Base-by-base conservation (phyloP, 37 sponge, comb jelly and placozoan species). In the Mnemiopsis leidyi region DNA sequence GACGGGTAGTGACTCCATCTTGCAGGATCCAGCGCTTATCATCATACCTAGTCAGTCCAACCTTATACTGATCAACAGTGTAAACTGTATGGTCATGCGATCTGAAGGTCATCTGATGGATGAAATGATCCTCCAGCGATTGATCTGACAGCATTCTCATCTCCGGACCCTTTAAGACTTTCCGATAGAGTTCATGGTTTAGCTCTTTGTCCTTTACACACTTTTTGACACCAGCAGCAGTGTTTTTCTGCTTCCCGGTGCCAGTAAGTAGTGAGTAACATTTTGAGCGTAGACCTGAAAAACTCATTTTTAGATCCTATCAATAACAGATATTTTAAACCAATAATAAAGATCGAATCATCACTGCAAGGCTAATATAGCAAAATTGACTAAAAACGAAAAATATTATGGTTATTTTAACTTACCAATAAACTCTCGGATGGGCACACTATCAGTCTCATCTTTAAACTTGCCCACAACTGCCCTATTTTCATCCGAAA, bases 401-500 rank as follows among this genome's bases (percentile, higher is more conserved):
- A n/a, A n/a, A n/a, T n/a, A n/a, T n/a, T n/a, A n/a, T n/a, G n/a
- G n/a, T n/a, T n/a, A n/a, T n/a, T n/a, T n/a, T n/a, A 48, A 48
- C 61, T 48, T 18, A 38, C 90, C 90, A 5, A 85, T 37, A 85
- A 85, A 85, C 35, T 85, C 90, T 85, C 1, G 0, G 13, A 85
- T 85, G 40, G 25, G 13, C 61, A 36, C 0, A 23, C 90, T 61
- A 1, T 85, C 30, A 40, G 90, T 29, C 61, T 85, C 90, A 40
- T 85, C 90, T 29, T 85, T 85, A 29, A 85, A 85, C 30, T 85
- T 85, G 30, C 90, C 90, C n/a, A 85, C 48, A n/a, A 85, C 90
- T 38, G 90, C 90, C 25, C 23, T 85, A 85, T 85, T 85, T 3
- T 77, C 79, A 77, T 13, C 33, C 33, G 79, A 32, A 32, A 77